phyloP scores from a whole-genome alignment of 35 echinoderm and acorn worm genomes.

The Ophioderma brevispina region DNA sequence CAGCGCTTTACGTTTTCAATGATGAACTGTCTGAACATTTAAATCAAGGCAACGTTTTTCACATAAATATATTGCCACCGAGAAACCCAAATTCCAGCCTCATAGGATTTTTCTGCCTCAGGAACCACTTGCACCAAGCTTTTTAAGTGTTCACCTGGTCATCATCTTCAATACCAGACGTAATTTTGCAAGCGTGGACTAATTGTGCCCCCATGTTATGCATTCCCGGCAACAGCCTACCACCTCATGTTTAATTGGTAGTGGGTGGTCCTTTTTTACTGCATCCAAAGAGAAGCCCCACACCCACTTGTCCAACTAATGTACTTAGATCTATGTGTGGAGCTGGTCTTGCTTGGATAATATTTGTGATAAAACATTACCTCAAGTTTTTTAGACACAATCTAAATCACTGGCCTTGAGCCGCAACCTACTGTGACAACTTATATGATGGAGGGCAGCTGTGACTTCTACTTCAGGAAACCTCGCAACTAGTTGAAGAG shows the following conservation, averaged over 20 bases:
- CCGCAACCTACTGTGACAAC: neutral
- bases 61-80: too few relatives aligned
- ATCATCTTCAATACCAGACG: too few relatives aligned
- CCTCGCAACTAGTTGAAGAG: neutral
- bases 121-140: too few relatives aligned
- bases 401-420: neutral
- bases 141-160: too few relatives aligned
- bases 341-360: neutral
- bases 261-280: neutral
- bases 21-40: too few relatives aligned
- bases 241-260: neutral
- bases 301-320: neutral
- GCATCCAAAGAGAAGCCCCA: neutral
- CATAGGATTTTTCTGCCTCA: too few relatives aligned
- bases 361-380: neutral
- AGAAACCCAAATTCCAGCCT: too few relatives aligned
- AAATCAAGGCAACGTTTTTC: too few relatives aligned
- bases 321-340: neutral
- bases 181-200: too few relatives aligned
- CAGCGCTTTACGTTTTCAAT: too few relatives aligned
- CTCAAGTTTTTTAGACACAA: neutral
- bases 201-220: neutral
- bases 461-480: neutral
- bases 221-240: neutral
- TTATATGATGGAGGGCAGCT: neutral